phyloP scores from a whole-genome alignment of 2,113 vertebrate species.

The Rhinopomastus cyanomelas region DNA sequence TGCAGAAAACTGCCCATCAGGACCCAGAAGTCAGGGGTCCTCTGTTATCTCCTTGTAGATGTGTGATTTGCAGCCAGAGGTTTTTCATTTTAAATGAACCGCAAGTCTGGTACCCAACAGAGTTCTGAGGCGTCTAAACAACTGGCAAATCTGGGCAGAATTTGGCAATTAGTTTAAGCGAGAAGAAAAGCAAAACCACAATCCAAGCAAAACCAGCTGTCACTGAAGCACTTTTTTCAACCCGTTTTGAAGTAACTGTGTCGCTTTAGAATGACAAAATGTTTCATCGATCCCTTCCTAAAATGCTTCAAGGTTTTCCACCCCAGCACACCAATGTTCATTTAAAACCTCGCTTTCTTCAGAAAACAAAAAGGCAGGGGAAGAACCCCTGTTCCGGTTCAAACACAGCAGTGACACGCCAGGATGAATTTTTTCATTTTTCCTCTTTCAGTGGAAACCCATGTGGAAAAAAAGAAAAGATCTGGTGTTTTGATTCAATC shows the following conservation, averaged over 20 bases:
- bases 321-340: background rate
- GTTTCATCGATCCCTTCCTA: conserved; percentile 11
- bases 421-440: conserved; percentile 39
- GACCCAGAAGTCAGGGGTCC: background rate
- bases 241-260: conserved; percentile 23
- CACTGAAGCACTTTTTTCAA: background rate
- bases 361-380: background rate
- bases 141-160: background rate
- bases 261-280: conserved; percentile 29
- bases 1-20: background rate
- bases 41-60: background rate
- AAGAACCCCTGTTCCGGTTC: background rate
- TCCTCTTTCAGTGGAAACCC: background rate
- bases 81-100: background rate
- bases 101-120: background rate
- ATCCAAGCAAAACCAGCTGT: background rate
- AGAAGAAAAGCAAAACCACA: conserved; percentile 11
- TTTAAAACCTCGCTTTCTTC: background rate
- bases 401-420: background rate
- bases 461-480: background rate
- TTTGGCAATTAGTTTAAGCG: background rate
- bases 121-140: background rate
- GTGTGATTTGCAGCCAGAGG: background rate
- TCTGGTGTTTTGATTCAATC: background rate
- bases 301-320: conserved; percentile 39